Evolutionary conservation across 2,113 vertebrate genomes (phyloP).

Genomic region (Genyomyrus donnyi): DNA sequence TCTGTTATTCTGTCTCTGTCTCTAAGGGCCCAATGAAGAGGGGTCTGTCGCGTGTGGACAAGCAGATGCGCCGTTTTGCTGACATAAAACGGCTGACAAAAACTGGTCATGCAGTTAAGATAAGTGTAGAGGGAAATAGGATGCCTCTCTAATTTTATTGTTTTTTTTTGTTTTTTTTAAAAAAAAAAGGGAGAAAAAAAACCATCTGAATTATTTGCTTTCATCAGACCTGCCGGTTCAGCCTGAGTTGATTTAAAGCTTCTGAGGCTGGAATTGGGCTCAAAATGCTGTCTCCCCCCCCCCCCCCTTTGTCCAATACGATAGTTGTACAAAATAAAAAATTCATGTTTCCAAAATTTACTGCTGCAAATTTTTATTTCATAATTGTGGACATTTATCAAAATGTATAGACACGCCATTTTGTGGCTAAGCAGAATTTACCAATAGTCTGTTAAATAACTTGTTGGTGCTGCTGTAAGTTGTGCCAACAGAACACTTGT

Average conservation of each 20-base stretch:
- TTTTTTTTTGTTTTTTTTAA: neutral
- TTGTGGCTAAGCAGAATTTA: too few relatives aligned
- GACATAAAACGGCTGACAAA: conserved; percentile 90
- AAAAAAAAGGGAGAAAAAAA: too few relatives aligned
- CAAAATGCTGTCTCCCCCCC: neutral
- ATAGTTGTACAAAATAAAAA: conserved; percentile 2
- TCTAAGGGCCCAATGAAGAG: conserved; percentile 82
- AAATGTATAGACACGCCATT: neutral
- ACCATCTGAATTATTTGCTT: neutral
- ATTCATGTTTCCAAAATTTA: neutral
- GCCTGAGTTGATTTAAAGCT: neutral
- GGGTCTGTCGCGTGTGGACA: conserved; percentile 89
- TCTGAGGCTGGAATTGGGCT: neutral
- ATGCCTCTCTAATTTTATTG: conserved; percentile 86
- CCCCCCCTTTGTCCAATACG: neutral
- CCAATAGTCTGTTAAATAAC: too few relatives aligned
- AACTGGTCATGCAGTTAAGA: conserved; percentile 89
- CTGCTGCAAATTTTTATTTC: neutral
- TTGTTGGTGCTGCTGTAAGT: too few relatives aligned
- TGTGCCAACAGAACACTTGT: too few relatives aligned
- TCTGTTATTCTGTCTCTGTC: neutral
- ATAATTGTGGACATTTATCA: neutral
- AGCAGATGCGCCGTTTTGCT: conserved; percentile 92
- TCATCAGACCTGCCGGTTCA: neutral
- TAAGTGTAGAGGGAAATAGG: conserved; percentile 95